These are phyloP conservation scores for Neomorphus geoffroyi DNA, from an alignment of 2,797 vertebrate species.

Conservation along the genomic window DNA sequence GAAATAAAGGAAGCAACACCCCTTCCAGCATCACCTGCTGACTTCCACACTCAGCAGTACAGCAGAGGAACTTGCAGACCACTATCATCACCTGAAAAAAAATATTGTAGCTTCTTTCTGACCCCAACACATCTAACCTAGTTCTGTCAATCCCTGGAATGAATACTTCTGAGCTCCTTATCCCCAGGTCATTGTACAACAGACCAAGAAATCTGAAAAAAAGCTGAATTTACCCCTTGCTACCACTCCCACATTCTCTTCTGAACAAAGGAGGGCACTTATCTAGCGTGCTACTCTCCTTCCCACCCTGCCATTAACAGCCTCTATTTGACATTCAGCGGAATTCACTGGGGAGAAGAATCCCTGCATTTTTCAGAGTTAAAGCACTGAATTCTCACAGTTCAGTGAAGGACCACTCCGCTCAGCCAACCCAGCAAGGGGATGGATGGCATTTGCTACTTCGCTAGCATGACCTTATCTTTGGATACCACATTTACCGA, in stretches of 20 bases:
- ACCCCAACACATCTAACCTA: background rate
- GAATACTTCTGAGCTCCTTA: background rate
- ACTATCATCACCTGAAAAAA: background rate
- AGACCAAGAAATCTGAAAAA: background rate
- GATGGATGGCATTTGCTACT: background rate
- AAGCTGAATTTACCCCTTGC: background rate
- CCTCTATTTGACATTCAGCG: background rate
- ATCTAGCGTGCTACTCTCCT: background rate
- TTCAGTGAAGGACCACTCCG: background rate
- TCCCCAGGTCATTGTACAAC: background rate
- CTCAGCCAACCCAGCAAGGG: background rate
- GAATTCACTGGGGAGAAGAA: background rate
- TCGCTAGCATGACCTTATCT: background rate
- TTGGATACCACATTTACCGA: background rate
- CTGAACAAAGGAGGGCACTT: background rate
- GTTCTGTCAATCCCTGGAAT: background rate
- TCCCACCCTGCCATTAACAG: background rate
- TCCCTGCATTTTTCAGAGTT: background rate
- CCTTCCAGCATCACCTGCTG: background rate
- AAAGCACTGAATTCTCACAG: background rate
- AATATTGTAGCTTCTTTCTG: background rate
- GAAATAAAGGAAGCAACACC: background rate
- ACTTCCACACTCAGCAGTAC: background rate
- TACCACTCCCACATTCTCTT: slow-evolving; percentile 30
- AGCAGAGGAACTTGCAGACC: background rate